These are phyloP conservation scores for Drosophila nannoptera DNA, from an alignment of 1,140 invertebrate genomes.

Conservation along the genomic window DNA sequence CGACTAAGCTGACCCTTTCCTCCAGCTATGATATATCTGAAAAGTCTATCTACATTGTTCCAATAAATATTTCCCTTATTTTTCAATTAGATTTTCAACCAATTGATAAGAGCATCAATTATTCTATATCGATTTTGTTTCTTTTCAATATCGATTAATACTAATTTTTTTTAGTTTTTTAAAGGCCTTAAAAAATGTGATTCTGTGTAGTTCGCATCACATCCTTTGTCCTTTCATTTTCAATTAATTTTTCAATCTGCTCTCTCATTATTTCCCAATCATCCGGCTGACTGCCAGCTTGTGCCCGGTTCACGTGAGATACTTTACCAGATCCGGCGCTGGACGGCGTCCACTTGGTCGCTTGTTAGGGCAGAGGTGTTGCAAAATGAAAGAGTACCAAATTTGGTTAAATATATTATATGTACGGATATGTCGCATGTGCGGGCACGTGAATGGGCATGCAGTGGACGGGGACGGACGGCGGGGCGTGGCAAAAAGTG, in stretches of 20 bases:
- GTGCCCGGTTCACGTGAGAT: slow-evolving; percentile 43
- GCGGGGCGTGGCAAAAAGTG: slow-evolving; percentile 36
- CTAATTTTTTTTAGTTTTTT: no score
- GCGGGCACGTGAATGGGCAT: slow-evolving; percentile 24
- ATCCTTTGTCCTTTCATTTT: no score
- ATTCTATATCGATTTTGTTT: no score
- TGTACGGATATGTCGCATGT: slow-evolving; percentile 28
- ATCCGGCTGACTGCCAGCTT: not conserved
- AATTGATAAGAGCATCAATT: no score
- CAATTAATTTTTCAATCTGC: not conserved
- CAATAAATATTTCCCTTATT: no score
- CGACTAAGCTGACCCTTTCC: no score
- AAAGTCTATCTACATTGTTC: no score
- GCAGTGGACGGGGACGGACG: slow-evolving; percentile 3
- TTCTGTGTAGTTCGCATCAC: no score
- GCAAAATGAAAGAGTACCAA: slow-evolving; percentile 30
- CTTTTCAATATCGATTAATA: no score
- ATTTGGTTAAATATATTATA: slow-evolving; percentile 39
- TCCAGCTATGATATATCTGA: no score
- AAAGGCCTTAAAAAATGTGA: no score
- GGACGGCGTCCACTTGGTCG: slow-evolving; percentile 53
- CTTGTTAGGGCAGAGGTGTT: slow-evolving; percentile 48
- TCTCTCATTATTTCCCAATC: not conserved
- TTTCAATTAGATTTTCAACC: no score
- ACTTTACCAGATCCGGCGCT: slow-evolving; percentile 60